Evolutionary conservation across 1,140 invertebrate species (phyloP).

Genomic region (Drosophila micromelanica): DNA sequence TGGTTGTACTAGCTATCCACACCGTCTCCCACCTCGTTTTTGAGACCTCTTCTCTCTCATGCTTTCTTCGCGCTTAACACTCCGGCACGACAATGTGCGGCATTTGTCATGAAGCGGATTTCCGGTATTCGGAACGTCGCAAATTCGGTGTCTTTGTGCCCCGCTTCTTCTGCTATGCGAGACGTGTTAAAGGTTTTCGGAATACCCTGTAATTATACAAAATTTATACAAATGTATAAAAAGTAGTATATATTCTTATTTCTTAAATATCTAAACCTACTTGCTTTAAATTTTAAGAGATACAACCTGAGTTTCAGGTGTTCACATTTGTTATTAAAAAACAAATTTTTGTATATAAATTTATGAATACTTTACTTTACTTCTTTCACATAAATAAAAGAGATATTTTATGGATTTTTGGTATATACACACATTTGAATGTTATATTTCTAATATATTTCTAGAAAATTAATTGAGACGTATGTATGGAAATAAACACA

Average conservation of each 20-base stretch:
- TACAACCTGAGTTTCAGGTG: too few relatives aligned
- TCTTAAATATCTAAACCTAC: too few relatives aligned
- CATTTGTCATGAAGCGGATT: constrained; percentile 83
- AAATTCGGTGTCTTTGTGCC: constrained; percentile 58
- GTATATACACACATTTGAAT: too few relatives aligned
- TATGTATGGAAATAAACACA: too few relatives aligned
- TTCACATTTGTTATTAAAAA: too few relatives aligned
- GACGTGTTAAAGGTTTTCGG: neutral
- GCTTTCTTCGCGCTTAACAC: constrained; percentile 57
- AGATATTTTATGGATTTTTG: too few relatives aligned
- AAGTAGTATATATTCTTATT: neutral
- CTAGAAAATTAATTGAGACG: too few relatives aligned
- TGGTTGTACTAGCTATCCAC: constrained; percentile 21
- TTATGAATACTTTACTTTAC: too few relatives aligned
- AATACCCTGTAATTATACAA: neutral
- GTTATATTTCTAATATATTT: too few relatives aligned
- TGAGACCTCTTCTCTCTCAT: neutral
- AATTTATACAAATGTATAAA: neutral
- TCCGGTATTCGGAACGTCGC: constrained; percentile 63
- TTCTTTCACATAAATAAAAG: too few relatives aligned
- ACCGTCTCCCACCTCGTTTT: neutral
- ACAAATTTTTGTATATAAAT: too few relatives aligned
- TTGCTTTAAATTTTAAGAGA: too few relatives aligned
- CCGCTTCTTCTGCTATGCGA: constrained; percentile 1
- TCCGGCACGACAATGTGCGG: constrained; percentile 67